Evolutionary conservation across 2,113 vertebrate genomes (phyloP), one percentile per base, ranked within the genome.

Genomic region (Indicator indicator): DNA sequence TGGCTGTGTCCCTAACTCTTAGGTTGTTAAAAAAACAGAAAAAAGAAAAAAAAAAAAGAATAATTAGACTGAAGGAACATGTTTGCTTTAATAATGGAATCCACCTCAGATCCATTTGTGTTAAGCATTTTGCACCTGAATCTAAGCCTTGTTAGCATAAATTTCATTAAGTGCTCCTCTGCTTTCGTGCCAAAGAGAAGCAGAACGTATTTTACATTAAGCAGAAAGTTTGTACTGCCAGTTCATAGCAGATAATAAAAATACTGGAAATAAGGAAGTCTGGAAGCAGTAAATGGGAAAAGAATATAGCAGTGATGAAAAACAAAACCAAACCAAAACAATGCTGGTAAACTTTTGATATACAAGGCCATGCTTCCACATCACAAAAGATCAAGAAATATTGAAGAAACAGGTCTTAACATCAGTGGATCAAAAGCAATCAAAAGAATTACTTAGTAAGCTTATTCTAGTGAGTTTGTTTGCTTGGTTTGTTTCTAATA

Each of bases 141-240:
- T 84, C 63, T 91, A 89, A 85, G 38, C 55, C 40, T 87, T 83
- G 52, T 93, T 94, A 91, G 71, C 81, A 92, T 91, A 85, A 90
- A 94, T 86, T 94, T 95, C 68, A 87, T 87, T 87, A 94, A 94
- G 78, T 63, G 78, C 50, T 89, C 59, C 78, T 84, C 58, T 89
- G 48, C 42, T 59, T 90, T 78, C 0, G 0, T 83, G 62, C 58
- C 84, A 82, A 81, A 63, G 30, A 75, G 50, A 76, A 26, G 16
- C 28, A 86, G 70, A 92, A 94, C 4, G 6, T 78, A 78, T 79
- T 86, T 92, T 79, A 79, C 54, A 69, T 91, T 44, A 54, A 89
- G 28, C 33, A 85, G 28, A 28, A 72, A 33, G 14, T 72, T 92
- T 71, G 28, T 52, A 18, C 20, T 83, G 32, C 56, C 42, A 74